A percentile compares a stretch with the other conserved stretches of the same genome.
Evolutionary conservation across 2,797 vertebrate genomes (phyloP).

Genomic region (Gila robusta): DNA sequence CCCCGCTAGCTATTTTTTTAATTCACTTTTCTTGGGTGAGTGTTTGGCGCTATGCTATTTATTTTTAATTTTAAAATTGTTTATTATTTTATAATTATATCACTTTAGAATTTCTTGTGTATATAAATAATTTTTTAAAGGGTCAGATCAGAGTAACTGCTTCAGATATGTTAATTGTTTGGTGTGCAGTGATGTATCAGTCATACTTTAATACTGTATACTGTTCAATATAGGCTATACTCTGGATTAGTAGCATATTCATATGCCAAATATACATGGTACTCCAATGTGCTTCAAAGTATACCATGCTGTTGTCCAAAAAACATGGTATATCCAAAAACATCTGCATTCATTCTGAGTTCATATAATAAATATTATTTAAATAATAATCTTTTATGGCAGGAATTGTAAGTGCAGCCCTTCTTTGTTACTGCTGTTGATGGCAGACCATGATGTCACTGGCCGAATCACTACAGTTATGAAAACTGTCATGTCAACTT

Average conservation of each 20-base stretch:
- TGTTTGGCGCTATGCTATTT: neutral
- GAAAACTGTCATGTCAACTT: conserved; percentile 18
- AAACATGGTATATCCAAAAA: neutral
- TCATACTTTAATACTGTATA: neutral
- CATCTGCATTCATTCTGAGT: neutral
- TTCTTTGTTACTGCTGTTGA: neutral
- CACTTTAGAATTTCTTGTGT: neutral
- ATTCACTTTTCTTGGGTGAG: neutral
- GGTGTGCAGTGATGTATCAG: neutral
- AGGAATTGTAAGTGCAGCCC: neutral
- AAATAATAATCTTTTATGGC: neutral
- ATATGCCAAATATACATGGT: neutral
- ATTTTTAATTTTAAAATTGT: too few relatives aligned
- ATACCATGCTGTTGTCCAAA: neutral
- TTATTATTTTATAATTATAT: neutral
- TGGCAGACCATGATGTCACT: neutral
- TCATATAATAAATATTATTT: neutral
- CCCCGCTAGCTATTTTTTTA: too few relatives aligned
- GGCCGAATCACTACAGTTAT: neutral
- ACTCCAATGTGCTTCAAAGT: neutral
- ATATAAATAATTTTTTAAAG: too few relatives aligned
- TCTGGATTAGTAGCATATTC: neutral
- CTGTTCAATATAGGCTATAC: neutral
- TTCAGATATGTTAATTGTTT: neutral
- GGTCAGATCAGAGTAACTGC: neutral